These are phyloP conservation scores for Aelia acuminata DNA, from an alignment of 2,888 invertebrate species.

Conservation along the genomic window DNA sequence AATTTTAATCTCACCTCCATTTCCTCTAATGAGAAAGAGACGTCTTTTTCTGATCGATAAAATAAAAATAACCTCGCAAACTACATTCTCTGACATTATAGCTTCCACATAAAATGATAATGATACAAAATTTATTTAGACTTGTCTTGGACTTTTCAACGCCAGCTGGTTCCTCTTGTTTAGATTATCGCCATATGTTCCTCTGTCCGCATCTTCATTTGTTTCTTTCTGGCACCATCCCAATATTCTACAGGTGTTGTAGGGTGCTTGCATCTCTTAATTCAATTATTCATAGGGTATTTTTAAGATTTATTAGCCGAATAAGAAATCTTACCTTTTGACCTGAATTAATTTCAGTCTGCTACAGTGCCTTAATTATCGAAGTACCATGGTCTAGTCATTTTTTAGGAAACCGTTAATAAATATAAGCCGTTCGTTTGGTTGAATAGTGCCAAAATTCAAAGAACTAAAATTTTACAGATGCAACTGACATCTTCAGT, in stretches of 20 bases:
- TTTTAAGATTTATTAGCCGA: neutral
- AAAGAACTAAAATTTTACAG: no score
- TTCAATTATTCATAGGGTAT: neutral
- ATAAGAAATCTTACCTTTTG: neutral
- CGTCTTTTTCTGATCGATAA: neutral
- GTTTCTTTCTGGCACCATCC: conserved; percentile 25
- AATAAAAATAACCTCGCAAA: neutral
- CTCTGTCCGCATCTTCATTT: conserved; percentile 9
- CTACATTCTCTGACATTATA: neutral
- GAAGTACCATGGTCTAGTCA: no score
- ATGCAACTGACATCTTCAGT: no score
- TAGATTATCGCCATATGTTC: conserved; percentile 29
- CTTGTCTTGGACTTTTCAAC: neutral
- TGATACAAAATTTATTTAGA: neutral
- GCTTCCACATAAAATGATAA: neutral
- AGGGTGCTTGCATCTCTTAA: neutral
- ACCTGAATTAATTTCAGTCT: no score
- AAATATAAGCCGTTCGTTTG: no score
- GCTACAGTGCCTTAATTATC: no score
- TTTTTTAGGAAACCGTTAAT: no score
- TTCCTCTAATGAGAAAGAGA: no score
- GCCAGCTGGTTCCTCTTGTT: neutral
- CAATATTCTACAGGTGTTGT: conserved; percentile 25
- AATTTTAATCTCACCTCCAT: no score
- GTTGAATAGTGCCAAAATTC: no score